Evolutionary conservation across 2,113 vertebrate species (phyloP), one percentile per base, ranked within the genome.

Genomic region (Hyla sarda): DNA sequence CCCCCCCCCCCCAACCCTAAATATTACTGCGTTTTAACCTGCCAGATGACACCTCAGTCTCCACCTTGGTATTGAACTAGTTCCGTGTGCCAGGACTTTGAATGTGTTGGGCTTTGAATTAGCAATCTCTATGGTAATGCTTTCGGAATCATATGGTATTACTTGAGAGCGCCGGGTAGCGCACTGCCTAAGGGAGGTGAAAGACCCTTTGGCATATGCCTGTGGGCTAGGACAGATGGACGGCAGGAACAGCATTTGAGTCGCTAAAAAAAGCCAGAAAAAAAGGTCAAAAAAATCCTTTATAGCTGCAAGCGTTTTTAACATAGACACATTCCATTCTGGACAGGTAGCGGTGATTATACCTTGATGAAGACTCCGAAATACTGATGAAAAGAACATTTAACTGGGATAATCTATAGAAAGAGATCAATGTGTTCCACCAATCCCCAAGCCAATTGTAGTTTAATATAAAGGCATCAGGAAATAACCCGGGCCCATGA

Each of bases 201-300:
- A 30, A 37, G 67, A 52, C 78, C 85, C 78, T 87, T 48, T 87
- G 85, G 85, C 77, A 79, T 48, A 74, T 82, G 85, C 85, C 85
- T 81, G 67, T 48, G 78, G 85, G 85, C 78, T 60, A 87, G 65
- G 52, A 62, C 85, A 87, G 85, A 87, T 87, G 85, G 85, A 81
- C 76, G 3, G 54, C 52, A 82, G 34, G 60, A 74, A 87, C 19
- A 60, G 56, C 28, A 37, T 72, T 80, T 82, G 37, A 87, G 82
- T 62, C 34, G 17, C n/a, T 74, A 71, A 82, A 82, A 32, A 45
- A 74, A 30, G 45, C n/a, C 37, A 50, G n/a, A n/a, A 9, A 60
- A 81, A 86, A 79, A 10, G 60, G 62, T 52, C 41, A 23, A 86
- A 48, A 80, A 62, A 60, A 6, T 47, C 54, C 72, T 62, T 56